Percentiles rank a stretch among this genome's conserved stretches.
These are phyloP conservation scores for Nycticryphes semicollaris DNA, from an alignment of 2,113 vertebrate genomes.

Conservation along the genomic window DNA sequence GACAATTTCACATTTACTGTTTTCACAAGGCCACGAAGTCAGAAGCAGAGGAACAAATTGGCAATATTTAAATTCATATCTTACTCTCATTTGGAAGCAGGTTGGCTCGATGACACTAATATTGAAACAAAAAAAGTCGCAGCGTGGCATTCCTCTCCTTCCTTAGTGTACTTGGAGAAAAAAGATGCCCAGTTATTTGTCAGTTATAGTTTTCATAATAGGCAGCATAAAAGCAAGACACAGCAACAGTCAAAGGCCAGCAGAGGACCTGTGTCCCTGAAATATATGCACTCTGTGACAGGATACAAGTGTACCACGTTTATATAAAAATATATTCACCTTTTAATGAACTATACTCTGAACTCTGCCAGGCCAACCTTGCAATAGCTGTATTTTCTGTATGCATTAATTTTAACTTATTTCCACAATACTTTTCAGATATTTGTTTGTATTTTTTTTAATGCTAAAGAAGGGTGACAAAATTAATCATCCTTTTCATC, in stretches of 20 bases:
- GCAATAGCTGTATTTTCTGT: neutral
- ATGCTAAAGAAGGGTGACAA: neutral
- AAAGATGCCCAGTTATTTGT: neutral
- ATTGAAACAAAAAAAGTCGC: neutral
- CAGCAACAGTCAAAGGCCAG: neutral
- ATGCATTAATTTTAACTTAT: neutral
- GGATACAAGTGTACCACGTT: neutral
- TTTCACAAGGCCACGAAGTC: neutral
- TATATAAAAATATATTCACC: constrained; percentile 53
- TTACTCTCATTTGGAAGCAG: neutral
- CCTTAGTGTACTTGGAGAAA: neutral
- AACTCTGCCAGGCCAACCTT: neutral
- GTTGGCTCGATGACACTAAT: neutral
- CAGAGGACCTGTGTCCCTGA: neutral
- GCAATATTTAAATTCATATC: neutral
- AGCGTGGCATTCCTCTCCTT: neutral
- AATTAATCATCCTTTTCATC: neutral
- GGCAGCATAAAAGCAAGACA: neutral
- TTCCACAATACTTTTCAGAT: neutral
- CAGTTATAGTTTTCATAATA: neutral
- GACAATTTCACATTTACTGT: neutral
- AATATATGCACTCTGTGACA: neutral
- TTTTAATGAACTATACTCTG: neutral
- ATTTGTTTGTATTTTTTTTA: neutral
- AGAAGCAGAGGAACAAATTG: neutral